Percentiles rank a stretch among this genome's conserved stretches.
Evolutionary conservation across 2,888 invertebrate species (phyloP).

Genomic region (Aphidoletes aphidimyza): DNA sequence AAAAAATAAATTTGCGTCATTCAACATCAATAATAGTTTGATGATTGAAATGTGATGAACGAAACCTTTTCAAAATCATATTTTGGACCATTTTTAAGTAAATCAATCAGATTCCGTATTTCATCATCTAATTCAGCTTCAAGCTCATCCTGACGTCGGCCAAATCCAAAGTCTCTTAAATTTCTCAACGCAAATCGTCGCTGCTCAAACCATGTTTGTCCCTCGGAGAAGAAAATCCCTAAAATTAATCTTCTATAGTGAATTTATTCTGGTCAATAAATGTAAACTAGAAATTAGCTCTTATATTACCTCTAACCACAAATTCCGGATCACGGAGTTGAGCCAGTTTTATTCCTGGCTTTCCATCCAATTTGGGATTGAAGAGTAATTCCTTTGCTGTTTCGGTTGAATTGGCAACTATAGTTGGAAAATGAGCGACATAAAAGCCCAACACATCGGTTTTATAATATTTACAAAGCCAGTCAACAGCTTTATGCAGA

Average conservation of each 20-base stretch:
- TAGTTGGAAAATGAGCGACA: slow-evolving; percentile 68
- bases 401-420: slow-evolving; percentile 69
- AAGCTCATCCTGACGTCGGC: slow-evolving; percentile 70
- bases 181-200: slow-evolving; percentile 74
- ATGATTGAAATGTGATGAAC: background rate
- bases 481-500: slow-evolving; percentile 68
- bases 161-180: slow-evolving; percentile 77
- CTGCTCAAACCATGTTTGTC: slow-evolving; percentile 73
- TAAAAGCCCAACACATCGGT: slow-evolving; percentile 72
- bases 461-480: slow-evolving; percentile 70
- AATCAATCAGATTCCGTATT: slow-evolving; percentile 66
- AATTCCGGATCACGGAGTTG: slow-evolving; percentile 68
- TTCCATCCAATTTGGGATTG: slow-evolving; percentile 73
- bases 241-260: background rate
- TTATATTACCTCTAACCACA: slow-evolving; percentile 61
- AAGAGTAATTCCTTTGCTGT: slow-evolving; percentile 71
- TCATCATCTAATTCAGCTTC: slow-evolving; percentile 69
- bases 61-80: slow-evolving; percentile 65
- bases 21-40: background rate
- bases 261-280: background rate
- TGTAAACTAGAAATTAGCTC: background rate
- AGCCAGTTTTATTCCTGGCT: slow-evolving; percentile 68
- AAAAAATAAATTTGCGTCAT: background rate
- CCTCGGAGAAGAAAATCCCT: slow-evolving; percentile 77
- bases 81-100: slow-evolving; percentile 67